Conservation (phyloP, 2,113 vertebrate species). For the Oncorhynchus clarkii region DNA sequence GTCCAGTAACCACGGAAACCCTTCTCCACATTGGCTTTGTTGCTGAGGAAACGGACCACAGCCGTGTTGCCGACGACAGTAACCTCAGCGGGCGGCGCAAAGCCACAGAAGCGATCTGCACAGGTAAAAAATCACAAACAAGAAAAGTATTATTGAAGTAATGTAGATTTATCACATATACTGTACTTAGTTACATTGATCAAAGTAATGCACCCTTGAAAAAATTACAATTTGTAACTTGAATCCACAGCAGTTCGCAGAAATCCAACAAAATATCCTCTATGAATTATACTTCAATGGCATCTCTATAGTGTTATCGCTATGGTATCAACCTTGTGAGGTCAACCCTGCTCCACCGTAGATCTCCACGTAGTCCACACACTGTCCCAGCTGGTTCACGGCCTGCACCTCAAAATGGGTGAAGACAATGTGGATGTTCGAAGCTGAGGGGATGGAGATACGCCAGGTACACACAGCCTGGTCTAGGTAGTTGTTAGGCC, state of each 20-base stretch:
- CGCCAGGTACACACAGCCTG: slow-evolving; percentile 72
- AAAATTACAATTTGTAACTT: too few relatives aligned
- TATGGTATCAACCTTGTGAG: slow-evolving; percentile 47
- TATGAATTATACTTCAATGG: background rate
- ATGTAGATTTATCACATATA: too few relatives aligned
- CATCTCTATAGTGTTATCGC: too few relatives aligned
- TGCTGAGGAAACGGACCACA: slow-evolving; percentile 71
- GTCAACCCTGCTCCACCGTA: slow-evolving; percentile 55
- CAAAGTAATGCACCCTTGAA: too few relatives aligned
- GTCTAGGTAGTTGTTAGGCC: slow-evolving; percentile 62
- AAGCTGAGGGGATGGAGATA: slow-evolving; percentile 50
- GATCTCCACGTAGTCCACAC: slow-evolving; percentile 73
- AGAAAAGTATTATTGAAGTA: too few relatives aligned
- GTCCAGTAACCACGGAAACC: slow-evolving; percentile 78
- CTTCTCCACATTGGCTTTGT: slow-evolving; percentile 50
- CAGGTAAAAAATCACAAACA: background rate
- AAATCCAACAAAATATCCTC: background rate
- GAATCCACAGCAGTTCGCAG: too few relatives aligned
- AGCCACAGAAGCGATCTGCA: slow-evolving; percentile 70
- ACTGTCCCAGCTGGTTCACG: slow-evolving; percentile 53
- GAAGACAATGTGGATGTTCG: slow-evolving; percentile 61
- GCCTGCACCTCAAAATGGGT: slow-evolving; percentile 71
- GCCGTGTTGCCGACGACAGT: slow-evolving; percentile 43
- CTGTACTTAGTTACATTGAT: too few relatives aligned
- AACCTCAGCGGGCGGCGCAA: slow-evolving; percentile 40